Evolutionary conservation across 2,113 vertebrate species (phyloP).

Genomic region (Dasyprocta punctata): DNA sequence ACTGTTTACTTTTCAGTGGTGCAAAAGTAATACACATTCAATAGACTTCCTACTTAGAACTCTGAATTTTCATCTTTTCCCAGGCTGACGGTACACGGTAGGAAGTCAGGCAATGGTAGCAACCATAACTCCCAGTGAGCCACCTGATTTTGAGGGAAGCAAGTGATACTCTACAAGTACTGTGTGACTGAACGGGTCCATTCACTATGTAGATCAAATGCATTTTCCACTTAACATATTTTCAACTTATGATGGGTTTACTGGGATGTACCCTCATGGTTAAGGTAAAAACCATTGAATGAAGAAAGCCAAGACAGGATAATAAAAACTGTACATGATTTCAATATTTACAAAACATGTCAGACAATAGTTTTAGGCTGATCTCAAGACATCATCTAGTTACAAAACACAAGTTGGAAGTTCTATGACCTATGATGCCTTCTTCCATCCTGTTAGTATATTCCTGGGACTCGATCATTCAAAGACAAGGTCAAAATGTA

Average conservation of each 20-base stretch:
- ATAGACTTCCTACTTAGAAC: neutral
- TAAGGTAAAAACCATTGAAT: neutral
- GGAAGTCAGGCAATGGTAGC: neutral
- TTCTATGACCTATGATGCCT: neutral
- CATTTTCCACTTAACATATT: neutral
- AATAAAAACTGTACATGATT: neutral
- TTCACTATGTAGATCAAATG: neutral
- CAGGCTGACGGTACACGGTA: neutral
- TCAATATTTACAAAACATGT: slow-evolving; percentile 19
- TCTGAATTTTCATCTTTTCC: neutral
- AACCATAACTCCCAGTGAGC: neutral
- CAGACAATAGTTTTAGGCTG: neutral
- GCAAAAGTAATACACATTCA: neutral
- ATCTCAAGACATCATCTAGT: neutral
- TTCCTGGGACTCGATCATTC: neutral
- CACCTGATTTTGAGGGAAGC: neutral
- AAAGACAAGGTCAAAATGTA: neutral
- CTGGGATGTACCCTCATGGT: neutral
- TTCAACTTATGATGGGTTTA: neutral
- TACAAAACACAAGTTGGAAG: neutral
- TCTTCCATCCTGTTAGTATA: neutral
- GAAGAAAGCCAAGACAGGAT: neutral
- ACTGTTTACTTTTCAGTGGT: neutral
- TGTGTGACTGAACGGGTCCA: neutral
- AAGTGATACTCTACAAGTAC: neutral